phyloP scores from a whole-genome alignment of 2,888 invertebrate genomes.

The Tetramorium bicarinatum region DNA sequence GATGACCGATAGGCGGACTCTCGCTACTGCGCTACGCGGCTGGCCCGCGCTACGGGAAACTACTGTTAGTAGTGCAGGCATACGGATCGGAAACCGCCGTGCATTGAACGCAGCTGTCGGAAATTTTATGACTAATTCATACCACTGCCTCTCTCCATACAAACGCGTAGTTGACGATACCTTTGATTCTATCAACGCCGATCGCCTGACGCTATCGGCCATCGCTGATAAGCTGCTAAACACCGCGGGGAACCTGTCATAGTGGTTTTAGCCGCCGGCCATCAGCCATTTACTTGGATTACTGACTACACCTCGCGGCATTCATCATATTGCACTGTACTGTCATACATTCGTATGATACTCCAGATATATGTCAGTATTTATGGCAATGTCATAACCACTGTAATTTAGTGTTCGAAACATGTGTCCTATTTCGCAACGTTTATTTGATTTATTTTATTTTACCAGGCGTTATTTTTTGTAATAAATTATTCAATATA shows the following conservation, averaged over 20 bases:
- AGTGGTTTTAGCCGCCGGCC: neutral
- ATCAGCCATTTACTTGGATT: slow-evolving; percentile 27
- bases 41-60: slow-evolving; percentile 1
- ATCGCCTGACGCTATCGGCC: slow-evolving; percentile 8
- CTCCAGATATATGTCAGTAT: neutral
- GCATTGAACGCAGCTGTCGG: neutral
- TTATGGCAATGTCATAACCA: neutral
- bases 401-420: neutral
- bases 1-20: slow-evolving; percentile 43
- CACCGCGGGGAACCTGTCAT: slow-evolving; percentile 2
- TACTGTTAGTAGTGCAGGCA: neutral
- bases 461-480: neutral
- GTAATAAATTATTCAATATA: neutral
- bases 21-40: slow-evolving; percentile 38
- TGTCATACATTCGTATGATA: neutral
- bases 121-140: slow-evolving; percentile 44
- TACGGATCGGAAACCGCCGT: slow-evolving; percentile 7
- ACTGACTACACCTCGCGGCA: neutral
- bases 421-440: neutral
- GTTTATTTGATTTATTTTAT: neutral
- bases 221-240: slow-evolving; percentile 34
- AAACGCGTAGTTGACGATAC: neutral
- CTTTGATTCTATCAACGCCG: neutral
- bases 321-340: slow-evolving; percentile 4
- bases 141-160: neutral